Conservation (phyloP, 2,797 vertebrate species). For the Smutsia temminckii region DNA sequence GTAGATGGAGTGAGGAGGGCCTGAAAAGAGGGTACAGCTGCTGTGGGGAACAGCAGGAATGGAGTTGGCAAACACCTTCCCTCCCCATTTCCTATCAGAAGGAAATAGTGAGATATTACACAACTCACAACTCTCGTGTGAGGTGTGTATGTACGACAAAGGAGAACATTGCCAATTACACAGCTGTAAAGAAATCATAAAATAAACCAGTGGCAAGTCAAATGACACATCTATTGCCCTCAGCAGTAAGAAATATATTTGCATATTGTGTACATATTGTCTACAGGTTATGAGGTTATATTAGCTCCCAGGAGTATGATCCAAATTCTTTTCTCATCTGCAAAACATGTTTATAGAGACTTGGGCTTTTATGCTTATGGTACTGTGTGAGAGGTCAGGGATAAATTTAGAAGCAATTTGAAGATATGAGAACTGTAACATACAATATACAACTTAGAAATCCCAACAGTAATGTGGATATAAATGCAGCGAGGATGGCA, state of each 20-base stretch:
- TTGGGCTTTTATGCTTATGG: not conserved
- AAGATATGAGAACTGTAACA: not conserved
- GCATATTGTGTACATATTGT: not conserved
- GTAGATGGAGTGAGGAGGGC: rapidly evolving
- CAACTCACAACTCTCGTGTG: not conserved
- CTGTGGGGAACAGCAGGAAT: not conserved
- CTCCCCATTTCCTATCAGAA: not conserved
- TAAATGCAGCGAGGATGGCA: not conserved
- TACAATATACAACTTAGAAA: conserved; percentile 35
- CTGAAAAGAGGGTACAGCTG: not conserved
- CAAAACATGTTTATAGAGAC: not conserved
- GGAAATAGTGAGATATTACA: not conserved
- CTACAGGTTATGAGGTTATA: not conserved
- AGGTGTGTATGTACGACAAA: not conserved
- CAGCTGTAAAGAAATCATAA: not conserved
- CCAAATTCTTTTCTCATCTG: not conserved
- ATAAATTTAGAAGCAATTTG: conserved; percentile 36
- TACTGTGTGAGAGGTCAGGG: not conserved
- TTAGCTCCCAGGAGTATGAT: not conserved
- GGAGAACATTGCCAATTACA: not conserved
- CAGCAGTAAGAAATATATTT: not conserved
- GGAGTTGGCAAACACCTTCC: not conserved
- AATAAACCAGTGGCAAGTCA: not conserved
- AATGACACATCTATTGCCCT: not conserved
- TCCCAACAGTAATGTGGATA: not conserved